These are phyloP conservation scores for Elaphurus davidianus DNA, from an alignment of 2,113 vertebrate species.

Conservation along the genomic window DNA sequence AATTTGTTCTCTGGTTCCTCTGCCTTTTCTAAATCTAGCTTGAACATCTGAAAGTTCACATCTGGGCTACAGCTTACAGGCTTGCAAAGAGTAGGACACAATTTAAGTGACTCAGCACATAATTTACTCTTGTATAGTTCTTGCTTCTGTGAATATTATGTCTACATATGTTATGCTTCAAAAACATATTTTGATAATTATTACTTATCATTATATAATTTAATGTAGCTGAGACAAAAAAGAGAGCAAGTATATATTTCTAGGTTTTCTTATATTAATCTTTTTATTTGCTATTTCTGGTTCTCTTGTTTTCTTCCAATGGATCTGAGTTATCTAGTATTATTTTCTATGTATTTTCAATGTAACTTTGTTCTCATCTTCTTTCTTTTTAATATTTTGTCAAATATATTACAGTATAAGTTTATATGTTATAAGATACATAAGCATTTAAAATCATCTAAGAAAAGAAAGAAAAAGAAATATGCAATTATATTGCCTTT, in stretches of 20 bases:
- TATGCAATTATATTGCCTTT: not conserved
- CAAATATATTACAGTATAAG: not conserved
- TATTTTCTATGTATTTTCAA: not conserved
- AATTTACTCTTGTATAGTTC: not conserved
- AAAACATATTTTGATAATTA: not conserved
- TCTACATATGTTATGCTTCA: not conserved
- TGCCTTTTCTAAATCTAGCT: not conserved
- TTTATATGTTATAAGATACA: not conserved
- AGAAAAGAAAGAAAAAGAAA: not conserved
- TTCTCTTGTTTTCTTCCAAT: not conserved
- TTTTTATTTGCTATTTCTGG: not conserved
- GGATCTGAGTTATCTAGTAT: not conserved
- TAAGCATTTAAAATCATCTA: not conserved
- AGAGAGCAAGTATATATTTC: not conserved
- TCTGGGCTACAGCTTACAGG: not conserved
- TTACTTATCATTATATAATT: not conserved
- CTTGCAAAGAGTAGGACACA: not conserved
- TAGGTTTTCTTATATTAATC: not conserved
- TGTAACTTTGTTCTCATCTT: not conserved
- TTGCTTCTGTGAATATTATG: not conserved
- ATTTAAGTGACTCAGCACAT: not conserved
- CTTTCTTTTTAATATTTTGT: not conserved
- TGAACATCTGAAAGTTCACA: not conserved
- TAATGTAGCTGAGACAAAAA: not conserved
- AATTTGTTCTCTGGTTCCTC: not conserved